Percentiles rank a stretch among this genome's conserved stretches.
Conservation (phyloP, 2,888 invertebrate species). For the Deroplatys truncata region DNA sequence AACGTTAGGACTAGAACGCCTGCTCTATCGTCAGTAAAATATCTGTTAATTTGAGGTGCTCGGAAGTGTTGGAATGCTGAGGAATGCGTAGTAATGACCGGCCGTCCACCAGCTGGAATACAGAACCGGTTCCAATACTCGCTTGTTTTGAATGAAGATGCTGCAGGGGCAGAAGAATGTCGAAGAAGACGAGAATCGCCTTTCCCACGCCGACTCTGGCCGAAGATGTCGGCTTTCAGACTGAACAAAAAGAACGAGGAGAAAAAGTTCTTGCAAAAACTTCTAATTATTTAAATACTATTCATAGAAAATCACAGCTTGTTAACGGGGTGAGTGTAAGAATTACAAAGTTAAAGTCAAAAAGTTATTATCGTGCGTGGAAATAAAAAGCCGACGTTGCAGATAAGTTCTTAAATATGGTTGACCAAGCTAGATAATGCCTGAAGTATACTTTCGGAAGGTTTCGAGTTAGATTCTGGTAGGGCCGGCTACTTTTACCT, state of each 20-base stretch:
- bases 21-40: background rate
- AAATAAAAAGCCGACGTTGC: too few species aligned
- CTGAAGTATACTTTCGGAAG: too few species aligned
- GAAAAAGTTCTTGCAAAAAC: background rate
- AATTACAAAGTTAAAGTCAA: too few species aligned
- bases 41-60: background rate
- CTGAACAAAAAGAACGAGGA: too few species aligned
- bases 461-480: too few species aligned
- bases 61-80: background rate
- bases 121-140: background rate
- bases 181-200: background rate
- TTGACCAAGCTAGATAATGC: too few species aligned
- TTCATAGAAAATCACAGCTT: too few species aligned
- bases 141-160: background rate
- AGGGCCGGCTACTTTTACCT: too few species aligned
- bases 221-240: background rate
- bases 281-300: too few species aligned
- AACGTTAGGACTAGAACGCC: background rate
- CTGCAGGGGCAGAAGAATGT: background rate
- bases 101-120: background rate
- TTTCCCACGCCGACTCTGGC: background rate
- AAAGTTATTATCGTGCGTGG: too few species aligned
- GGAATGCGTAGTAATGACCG: background rate
- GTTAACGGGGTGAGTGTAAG: too few species aligned
- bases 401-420: too few species aligned